A percentile compares a stretch with the other conserved stretches of the same genome.
Conservation (phyloP, 2,888 invertebrate species). For the Chromoteleia sp. region DNA sequence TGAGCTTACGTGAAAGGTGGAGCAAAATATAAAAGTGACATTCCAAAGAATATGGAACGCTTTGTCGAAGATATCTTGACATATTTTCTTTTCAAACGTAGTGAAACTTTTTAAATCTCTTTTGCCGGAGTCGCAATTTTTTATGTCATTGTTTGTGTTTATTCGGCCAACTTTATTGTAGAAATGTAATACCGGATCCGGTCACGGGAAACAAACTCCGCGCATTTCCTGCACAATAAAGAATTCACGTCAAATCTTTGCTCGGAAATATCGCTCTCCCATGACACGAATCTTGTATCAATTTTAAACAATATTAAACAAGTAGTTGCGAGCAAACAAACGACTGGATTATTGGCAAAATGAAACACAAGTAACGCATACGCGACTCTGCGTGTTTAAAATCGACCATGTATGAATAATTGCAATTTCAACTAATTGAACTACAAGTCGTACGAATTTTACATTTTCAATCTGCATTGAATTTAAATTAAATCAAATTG, state of each 20-base stretch:
- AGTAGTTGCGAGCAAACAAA: neutral
- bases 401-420: too few relatives aligned
- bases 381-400: too few relatives aligned
- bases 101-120: slow-evolving; percentile 46
- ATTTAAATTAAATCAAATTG: too few relatives aligned
- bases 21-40: slow-evolving; percentile 58
- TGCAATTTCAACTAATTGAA: too few relatives aligned
- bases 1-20: slow-evolving; percentile 36
- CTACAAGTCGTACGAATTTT: too few relatives aligned
- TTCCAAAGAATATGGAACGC: slow-evolving; percentile 61
- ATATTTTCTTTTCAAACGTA: slow-evolving; percentile 50
- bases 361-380: too few relatives aligned
- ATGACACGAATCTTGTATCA: neutral
- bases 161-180: slow-evolving; percentile 47
- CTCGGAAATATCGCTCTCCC: slow-evolving; percentile 7
- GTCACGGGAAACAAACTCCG: slow-evolving; percentile 17
- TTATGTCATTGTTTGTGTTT: slow-evolving; percentile 51
- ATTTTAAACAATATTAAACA: neutral
- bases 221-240: slow-evolving; percentile 21
- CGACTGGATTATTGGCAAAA: too few relatives aligned
- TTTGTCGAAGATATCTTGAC: slow-evolving; percentile 64
- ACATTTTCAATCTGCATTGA: too few relatives aligned
- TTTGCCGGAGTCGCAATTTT: slow-evolving; percentile 35
- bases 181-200: slow-evolving; percentile 41
- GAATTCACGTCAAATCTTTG: slow-evolving; percentile 21